Percentiles rank a stretch among this genome's conserved stretches.
Conservation (phyloP, 2,888 invertebrate genomes). For the Netelia inedita region DNA sequence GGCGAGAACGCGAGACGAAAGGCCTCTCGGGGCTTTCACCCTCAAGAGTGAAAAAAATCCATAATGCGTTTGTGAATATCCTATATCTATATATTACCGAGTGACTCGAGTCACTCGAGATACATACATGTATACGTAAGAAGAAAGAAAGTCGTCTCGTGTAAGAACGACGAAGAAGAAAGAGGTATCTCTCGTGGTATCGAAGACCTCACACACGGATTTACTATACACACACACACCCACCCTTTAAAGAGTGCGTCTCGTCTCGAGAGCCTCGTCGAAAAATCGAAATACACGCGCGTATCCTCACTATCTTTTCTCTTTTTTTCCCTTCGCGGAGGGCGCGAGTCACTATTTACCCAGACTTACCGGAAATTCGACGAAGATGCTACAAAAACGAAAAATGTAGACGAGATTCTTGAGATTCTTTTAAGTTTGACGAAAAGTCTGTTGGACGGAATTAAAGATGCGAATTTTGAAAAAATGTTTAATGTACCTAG, state of each 20-base stretch:
- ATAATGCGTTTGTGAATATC: no score
- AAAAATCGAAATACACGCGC: constrained; percentile 45
- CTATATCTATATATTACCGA: no score
- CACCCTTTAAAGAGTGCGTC: constrained; percentile 67
- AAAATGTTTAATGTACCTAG: no score
- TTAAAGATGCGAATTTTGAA: no score
- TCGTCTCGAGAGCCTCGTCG: constrained; percentile 63
- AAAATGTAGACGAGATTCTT: constrained; percentile 7
- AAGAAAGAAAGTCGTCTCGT: constrained; percentile 12
- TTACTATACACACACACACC: constrained; percentile 17
- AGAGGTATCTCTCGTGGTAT: constrained; percentile 34
- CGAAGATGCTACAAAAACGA: constrained; percentile 3
- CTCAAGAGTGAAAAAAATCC: no score
- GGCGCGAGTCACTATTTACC: constrained; percentile 59
- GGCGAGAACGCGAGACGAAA: constrained; percentile 47
- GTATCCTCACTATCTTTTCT: neutral
- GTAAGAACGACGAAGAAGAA: constrained; percentile 35
- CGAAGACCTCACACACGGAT: constrained; percentile 14
- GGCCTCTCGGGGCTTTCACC: neutral
- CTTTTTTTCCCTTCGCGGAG: constrained; percentile 32
- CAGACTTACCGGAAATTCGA: constrained; percentile 36
- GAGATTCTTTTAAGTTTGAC: neutral
- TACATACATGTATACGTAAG: neutral
- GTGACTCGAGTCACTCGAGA: neutral
- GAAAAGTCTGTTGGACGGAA: no score